Conservation (phyloP, 1,140 invertebrate species). For the Berghia stephanieae region DNA sequence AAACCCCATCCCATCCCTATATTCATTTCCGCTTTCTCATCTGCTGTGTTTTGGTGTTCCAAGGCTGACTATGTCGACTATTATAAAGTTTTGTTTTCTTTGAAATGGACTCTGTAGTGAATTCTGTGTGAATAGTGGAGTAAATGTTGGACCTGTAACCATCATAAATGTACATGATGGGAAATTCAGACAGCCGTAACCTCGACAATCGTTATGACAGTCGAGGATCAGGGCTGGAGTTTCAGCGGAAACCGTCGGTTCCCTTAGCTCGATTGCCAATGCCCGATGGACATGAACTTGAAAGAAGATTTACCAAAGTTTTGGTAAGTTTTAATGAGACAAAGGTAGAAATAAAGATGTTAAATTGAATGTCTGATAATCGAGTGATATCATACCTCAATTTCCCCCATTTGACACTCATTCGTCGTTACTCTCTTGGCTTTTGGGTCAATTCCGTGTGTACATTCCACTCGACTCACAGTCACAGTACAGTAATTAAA, state of each 20-base stretch:
- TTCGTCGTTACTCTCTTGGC: no score
- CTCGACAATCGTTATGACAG: constrained; percentile 40
- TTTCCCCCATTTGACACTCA: background rate
- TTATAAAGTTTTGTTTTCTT: constrained; percentile 11
- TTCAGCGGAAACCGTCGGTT: constrained; percentile 54
- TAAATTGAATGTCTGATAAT: no score
- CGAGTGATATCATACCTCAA: background rate
- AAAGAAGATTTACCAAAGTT: constrained; percentile 92
- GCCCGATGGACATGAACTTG: constrained; percentile 87
- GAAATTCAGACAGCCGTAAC: constrained; percentile 52
- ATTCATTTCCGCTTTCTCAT: constrained; percentile 39
- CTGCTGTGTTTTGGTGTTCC: constrained; percentile 27
- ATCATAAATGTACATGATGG: constrained; percentile 49
- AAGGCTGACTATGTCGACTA: constrained; percentile 39
- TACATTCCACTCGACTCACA: background rate
- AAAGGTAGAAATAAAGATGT: no score
- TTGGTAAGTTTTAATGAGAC: constrained; percentile 82
- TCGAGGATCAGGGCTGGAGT: constrained; percentile 44
- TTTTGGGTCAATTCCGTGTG: background rate
- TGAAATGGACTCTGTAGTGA: background rate
- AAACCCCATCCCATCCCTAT: background rate
- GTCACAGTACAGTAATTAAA: background rate
- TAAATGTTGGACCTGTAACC: constrained; percentile 21
- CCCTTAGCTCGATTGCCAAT: constrained; percentile 73
- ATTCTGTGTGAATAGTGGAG: constrained; percentile 6